phyloP scores from a whole-genome alignment of 2,888 invertebrate genomes.

The Entomobrya proxima region DNA sequence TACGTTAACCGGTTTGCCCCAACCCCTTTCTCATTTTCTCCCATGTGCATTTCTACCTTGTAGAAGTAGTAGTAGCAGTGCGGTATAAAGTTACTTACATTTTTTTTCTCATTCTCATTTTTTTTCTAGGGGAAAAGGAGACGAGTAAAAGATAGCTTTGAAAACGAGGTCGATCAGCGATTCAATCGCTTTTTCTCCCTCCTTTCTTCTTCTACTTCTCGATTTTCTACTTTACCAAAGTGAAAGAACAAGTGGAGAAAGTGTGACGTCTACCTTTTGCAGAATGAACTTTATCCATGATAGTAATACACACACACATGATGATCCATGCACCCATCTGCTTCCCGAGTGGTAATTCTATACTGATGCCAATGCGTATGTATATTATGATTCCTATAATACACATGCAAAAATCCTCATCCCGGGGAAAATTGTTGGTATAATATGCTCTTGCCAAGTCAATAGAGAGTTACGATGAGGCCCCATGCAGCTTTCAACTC shows the following conservation, averaged over 20 bases:
- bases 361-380: constrained; percentile 43
- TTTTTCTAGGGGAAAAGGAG: constrained; percentile 21
- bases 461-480: constrained; percentile 66
- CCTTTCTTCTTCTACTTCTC: constrained; percentile 8
- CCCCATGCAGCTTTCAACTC: constrained; percentile 64
- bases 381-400: constrained; percentile 31
- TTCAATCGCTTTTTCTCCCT: constrained; percentile 56
- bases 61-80: too few species aligned
- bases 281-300: constrained; percentile 42
- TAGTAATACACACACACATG: constrained; percentile 64
- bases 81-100: constrained; percentile 29
- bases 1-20: not conserved
- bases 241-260: constrained; percentile 19
- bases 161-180: constrained; percentile 68
- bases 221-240: not conserved
- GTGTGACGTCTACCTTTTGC: constrained; percentile 26
- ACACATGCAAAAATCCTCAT: constrained; percentile 34
- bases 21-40: constrained; percentile 9
- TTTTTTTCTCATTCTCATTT: too few species aligned
- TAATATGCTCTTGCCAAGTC: constrained; percentile 67
- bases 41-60: constrained; percentile 27
- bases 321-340: constrained; percentile 66
- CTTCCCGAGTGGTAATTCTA: constrained; percentile 23
- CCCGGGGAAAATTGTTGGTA: constrained; percentile 28
- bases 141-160: constrained; percentile 60